Evolutionary conservation across 1,140 invertebrate species (phyloP).

Genomic region (Drosophila baimaii): DNA sequence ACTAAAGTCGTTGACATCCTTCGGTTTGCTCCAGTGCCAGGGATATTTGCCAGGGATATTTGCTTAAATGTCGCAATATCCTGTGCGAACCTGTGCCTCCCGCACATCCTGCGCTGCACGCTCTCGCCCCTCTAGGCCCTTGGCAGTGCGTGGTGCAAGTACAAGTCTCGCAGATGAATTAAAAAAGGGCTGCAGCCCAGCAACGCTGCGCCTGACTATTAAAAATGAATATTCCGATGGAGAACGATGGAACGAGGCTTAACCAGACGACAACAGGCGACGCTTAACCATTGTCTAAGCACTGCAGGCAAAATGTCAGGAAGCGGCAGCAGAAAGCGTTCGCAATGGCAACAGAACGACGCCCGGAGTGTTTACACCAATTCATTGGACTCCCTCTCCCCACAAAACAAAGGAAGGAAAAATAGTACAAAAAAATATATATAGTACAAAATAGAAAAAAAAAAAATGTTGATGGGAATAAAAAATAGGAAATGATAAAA

Average conservation of each 20-base stretch:
- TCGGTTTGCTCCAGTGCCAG: slow-evolving; percentile 17
- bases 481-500: neutral
- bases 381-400: slow-evolving; percentile 65
- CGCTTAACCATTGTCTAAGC: slow-evolving; percentile 75
- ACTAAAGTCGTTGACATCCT: slow-evolving; percentile 62
- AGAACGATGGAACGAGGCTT: slow-evolving; percentile 31
- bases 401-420: slow-evolving; percentile 27
- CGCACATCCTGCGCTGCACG: slow-evolving; percentile 45
- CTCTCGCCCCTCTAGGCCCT: slow-evolving; percentile 2
- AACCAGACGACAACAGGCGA: slow-evolving; percentile 36
- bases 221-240: slow-evolving; percentile 59
- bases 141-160: slow-evolving; percentile 56
- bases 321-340: slow-evolving; percentile 69
- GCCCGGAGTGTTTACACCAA: slow-evolving; percentile 64
- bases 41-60: slow-evolving; percentile 53
- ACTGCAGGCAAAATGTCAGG: slow-evolving; percentile 75
- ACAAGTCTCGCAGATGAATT: slow-evolving; percentile 64
- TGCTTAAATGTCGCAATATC: slow-evolving; percentile 69
- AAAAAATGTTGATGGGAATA: neutral
- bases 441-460: slow-evolving; percentile 21
- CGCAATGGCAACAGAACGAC: slow-evolving; percentile 61
- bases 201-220: slow-evolving; percentile 54
- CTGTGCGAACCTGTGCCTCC: slow-evolving; percentile 12
- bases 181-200: slow-evolving; percentile 58
- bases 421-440: slow-evolving; percentile 21